Percentiles rank a stretch among this genome's conserved stretches.
Conservation (phyloP, 2,888 invertebrate genomes). For the Andrena dorsata region DNA sequence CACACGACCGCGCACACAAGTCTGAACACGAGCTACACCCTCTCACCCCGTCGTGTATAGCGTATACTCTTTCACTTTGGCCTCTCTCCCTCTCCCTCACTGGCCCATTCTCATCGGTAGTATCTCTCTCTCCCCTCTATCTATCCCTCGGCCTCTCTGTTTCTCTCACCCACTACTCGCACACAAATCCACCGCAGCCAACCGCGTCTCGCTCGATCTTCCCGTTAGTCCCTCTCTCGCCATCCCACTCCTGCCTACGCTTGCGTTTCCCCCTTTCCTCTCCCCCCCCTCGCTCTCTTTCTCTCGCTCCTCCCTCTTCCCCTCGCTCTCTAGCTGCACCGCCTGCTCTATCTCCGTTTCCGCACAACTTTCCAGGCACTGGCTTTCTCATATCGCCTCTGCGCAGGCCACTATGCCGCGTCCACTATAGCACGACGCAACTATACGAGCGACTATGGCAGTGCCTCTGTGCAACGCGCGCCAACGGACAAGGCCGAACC, state of each 20-base stretch:
- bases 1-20: constrained; percentile 18
- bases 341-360: constrained; percentile 31
- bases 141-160: not conserved
- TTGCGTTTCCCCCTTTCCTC: constrained; percentile 1
- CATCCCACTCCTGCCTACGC: constrained; percentile 18
- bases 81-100: constrained; percentile 7
- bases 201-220: constrained; percentile 36
- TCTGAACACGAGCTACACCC: constrained; percentile 44
- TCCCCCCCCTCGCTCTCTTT: constrained; percentile 19
- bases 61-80: constrained; percentile 3
- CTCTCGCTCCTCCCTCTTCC: constrained; percentile 12
- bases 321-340: constrained; percentile 32
- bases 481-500: constrained; percentile 21
- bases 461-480: not conserved
- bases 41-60: constrained; percentile 7
- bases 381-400: constrained; percentile 68
- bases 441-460: constrained; percentile 22
- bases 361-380: constrained; percentile 52
- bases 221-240: not conserved
- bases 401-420: constrained; percentile 52
- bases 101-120: constrained; percentile 43
- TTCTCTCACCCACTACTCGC: constrained; percentile 19
- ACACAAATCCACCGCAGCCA: constrained; percentile 31
- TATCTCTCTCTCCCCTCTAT: constrained; percentile 32
- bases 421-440: not conserved